Base-by-base conservation (phyloP, 2,888 invertebrate species). In the Neoascia interrupta region DNA sequence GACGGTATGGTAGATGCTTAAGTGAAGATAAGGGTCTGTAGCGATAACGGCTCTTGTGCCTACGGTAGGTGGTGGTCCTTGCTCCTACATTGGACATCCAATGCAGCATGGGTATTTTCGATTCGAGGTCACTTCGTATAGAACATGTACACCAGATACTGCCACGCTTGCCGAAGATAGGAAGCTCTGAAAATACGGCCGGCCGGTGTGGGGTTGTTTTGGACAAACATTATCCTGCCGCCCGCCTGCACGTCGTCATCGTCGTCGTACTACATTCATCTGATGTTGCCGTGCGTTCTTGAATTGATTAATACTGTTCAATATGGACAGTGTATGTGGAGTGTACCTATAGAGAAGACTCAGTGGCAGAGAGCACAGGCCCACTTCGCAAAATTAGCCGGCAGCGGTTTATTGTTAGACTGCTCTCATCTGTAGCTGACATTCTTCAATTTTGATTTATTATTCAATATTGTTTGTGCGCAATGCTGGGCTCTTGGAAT, bases 391-490 rank as follows among this genome's bases (percentile, higher is more conserved):
- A 79, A 73, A 79, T 79, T 79, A 79, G 73, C 79, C 79, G 56
- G 66, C 73, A 61, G 79, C 73, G 66, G 73, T 79, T 72, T 79
- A 79, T 72, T 66, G 66, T 58, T 61, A 73, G 79, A 79, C 64
- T 68, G 64, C 51, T 54, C 73, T 79, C 79, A 66, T 73, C 79
- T 79, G 79, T 68, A 79, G 79, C 79, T 79, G 79, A 79, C 73
- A 79, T 79, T 79, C 79, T 68, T 73, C 73, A 79, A 73, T 73
- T 79, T 79, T 79, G 79, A 79, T 79, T 79, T 79, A 79, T 79
- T 79, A 79, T 79, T 79, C 66, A 79, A 79, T 76, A 64, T 68
- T 60, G 73, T 56, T 49, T 54, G 66, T 61, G 45, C 31, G 61
- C n/a, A 5, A 6, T 31, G 31, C 39, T 54, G 36, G 39, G 31